Percentiles rank a stretch among this genome's conserved stretches.
These are phyloP conservation scores for Pachycephala philippinensis DNA, from an alignment of 2,113 vertebrate genomes.

Conservation along the genomic window DNA sequence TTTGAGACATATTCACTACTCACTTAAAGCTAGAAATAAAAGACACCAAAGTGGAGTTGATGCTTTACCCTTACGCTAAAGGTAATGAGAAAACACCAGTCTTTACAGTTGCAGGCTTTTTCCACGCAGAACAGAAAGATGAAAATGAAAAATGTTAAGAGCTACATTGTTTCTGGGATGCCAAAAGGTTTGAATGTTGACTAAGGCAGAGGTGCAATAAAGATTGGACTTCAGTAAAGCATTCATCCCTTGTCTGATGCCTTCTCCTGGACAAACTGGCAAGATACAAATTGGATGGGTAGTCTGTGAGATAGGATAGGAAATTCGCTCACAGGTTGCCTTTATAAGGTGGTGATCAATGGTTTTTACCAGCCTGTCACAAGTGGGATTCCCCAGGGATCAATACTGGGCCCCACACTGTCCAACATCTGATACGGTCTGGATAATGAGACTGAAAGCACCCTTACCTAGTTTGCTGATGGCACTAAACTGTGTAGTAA, in stretches of 20 bases:
- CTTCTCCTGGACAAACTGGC: neutral
- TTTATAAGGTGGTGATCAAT: neutral
- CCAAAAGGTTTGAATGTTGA: neutral
- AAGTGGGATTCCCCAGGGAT: neutral
- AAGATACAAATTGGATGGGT: neutral
- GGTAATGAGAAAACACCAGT: neutral
- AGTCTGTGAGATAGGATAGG: neutral
- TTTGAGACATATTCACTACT: neutral
- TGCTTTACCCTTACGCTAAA: neutral
- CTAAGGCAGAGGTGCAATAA: neutral
- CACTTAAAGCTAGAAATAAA: neutral
- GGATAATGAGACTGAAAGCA: neutral
- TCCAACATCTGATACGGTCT: neutral
- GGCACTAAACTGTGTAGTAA: neutral
- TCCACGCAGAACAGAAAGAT: neutral
- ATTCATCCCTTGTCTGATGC: neutral
- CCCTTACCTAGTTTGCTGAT: neutral
- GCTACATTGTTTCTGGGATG: neutral
- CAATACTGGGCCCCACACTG: rapidly evolving
- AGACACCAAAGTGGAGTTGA: neutral
- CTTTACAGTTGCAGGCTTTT: neutral
- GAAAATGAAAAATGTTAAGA: neutral
- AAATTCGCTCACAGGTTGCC: neutral
- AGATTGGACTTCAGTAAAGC: neutral
- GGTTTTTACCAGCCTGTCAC: neutral